Base-by-base conservation (phyloP, 2,888 invertebrate species). In the Brachyopa scutellaris region DNA sequence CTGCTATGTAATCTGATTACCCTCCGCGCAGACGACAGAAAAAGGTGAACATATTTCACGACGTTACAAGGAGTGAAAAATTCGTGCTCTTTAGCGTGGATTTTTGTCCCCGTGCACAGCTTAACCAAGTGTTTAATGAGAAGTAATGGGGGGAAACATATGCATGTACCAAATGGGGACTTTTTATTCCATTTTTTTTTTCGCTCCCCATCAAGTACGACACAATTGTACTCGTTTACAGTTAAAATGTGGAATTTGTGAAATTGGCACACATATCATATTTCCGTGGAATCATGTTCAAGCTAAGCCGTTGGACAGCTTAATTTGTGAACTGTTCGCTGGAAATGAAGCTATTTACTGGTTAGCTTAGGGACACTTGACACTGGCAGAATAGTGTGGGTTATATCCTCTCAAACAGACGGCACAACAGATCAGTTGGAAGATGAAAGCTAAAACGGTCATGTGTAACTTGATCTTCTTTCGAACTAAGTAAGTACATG, bases 101-200 rank as follows among this genome's bases (percentile, higher is more conserved):
- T 15, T n/a, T 42, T 26, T 33, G 53, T 29, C 29, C 13, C 21
- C 1, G 49, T 21, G 57, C 49, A 72, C 72, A 66, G 82, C 82
- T 82, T 82, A 76, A 82, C 82, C 66, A 77, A 82, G 82, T 82
- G 82, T 82, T 82, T 82, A 82, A 82, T 82, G 77, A 82, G 82
- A 66, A 82, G 70, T 82, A 82, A 82, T 77, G 82, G 59, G 40
- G 42, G 59, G 59, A 66, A 77, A 72, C 67, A 82, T 76, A 80
- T 82, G 77, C 82, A 77, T 77, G 70, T 70, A 76, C 76, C 74
- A 74, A 69, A 62, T 62, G 59, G 55, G 64, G 19, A 66, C 26
- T 61, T 53, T 53, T 45, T 36, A 11, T 31, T 17, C 2, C 11
- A 0, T 47, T 23, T 38, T 9, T 33, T 33, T 17, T 45, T 8